A percentile compares a stretch with the other conserved stretches of the same genome.
These are phyloP conservation scores for Caenorhabditis afra DNA, from an alignment of 2,888 invertebrate genomes.

Conservation along the genomic window DNA sequence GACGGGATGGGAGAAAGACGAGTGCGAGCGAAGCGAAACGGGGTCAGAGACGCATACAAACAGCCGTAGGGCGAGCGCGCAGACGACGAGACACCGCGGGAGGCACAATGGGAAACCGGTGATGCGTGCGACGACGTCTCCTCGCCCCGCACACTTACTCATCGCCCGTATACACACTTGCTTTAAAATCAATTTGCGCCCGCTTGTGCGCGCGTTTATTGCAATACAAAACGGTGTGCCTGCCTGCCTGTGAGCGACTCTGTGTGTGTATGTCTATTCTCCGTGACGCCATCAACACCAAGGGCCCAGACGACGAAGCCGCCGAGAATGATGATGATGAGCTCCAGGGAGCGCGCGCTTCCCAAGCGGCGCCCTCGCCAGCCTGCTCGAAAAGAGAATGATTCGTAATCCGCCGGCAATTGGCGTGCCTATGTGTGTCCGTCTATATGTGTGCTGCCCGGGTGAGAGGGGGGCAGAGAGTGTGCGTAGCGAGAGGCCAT, in stretches of 20 bases:
- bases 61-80: conserved; percentile 13
- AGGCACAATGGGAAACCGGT: conserved; percentile 20
- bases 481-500: conserved; percentile 18
- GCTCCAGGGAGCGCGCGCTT: conserved; percentile 15
- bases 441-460: no score
- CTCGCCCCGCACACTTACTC: conserved; percentile 24
- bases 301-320: conserved; percentile 6
- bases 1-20: conserved; percentile 9
- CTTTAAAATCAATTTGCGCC: conserved; percentile 66
- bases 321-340: conserved; percentile 27
- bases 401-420: conserved; percentile 10
- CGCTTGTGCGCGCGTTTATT: conserved; percentile 55
- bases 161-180: conserved; percentile 49
- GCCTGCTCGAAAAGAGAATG: conserved; percentile 2
- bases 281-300: conserved; percentile 43
- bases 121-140: conserved; percentile 32
- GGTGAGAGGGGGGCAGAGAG: neutral
- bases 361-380: neutral
- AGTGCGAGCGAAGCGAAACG: conserved; percentile 21
- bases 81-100: conserved; percentile 19
- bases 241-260: conserved; percentile 23
- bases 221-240: conserved; percentile 61
- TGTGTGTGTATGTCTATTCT: conserved; percentile 32
- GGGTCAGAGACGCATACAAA: conserved; percentile 34
- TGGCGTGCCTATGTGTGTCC: neutral